Evolutionary conservation across 1,140 invertebrate species (phyloP), one percentile per base, ranked within the genome.

Genomic region (Pogonognathellus flavescens): DNA sequence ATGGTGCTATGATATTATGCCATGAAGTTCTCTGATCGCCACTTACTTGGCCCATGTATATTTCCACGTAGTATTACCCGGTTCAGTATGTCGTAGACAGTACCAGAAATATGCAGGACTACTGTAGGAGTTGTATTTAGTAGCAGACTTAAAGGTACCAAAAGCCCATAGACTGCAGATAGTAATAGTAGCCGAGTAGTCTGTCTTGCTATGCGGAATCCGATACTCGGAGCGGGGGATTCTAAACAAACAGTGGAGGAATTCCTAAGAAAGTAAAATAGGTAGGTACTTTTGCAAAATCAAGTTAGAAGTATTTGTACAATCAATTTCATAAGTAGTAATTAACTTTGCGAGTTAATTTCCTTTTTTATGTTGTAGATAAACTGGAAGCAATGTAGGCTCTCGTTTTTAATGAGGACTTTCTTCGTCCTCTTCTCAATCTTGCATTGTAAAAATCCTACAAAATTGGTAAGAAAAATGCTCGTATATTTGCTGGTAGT

Each of bases 141-240:
- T 13, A 62, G 20, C 22, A 22, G 25, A 25, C 20, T 62, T 13
- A 2, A 62, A 62, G 60, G 60, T 25, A 22, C 53, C 20, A 60
- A 60, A 60, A 9, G n/a, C 9, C 9, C 20, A 60, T 20, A 60
- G 53, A 14, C 53, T 55, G 53, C 2, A 55, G 31, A 41, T 18
- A 83, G 31, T 41, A 41, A 41, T 22, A 66, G 62, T 31, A 4
- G 18, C 8, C 20, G 25, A 62, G 22, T 13, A 10, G 22, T 66
- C 11, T 11, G 18, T 14, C 20, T 25, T 31, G 62, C 62, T 66
- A 66, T 66, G 22, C 20, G 62, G 62, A 66, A 66, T 66, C 62
- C 62, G 22, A 66, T 66, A 66, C 20, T 53, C 52, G 57, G 80
- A 80, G 49, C 52, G 52, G 80, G 57, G 16, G 57, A 57, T 82